These are phyloP conservation scores for Aurelia aurita complex sp. Pacific DNA, from an alignment of 30 jellyfish, hydroid and myxozoan genomes.

Conservation along the genomic window DNA sequence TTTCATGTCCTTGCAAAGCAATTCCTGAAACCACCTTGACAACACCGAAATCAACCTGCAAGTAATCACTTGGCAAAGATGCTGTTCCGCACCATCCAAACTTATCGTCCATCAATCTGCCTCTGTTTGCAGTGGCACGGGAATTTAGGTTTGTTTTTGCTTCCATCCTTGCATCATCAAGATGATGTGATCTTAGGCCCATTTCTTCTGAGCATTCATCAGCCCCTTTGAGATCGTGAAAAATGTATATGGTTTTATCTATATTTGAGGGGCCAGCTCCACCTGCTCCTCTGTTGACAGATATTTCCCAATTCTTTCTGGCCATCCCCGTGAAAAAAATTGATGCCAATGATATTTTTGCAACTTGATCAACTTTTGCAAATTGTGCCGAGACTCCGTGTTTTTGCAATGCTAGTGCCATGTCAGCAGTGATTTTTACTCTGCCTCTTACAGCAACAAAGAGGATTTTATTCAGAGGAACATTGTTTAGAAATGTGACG, in stretches of 20 bases:
- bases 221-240: slow-evolving; percentile 21
- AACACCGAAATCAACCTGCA: slow-evolving; percentile 45
- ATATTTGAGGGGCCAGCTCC: slow-evolving; percentile 4
- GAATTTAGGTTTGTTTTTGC: neutral
- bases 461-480: slow-evolving; percentile 26
- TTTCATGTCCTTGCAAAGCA: slow-evolving; percentile 7
- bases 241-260: neutral
- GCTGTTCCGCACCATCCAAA: slow-evolving; percentile 36
- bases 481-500: slow-evolving; percentile 5
- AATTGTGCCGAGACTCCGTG: slow-evolving; percentile 48
- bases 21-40: slow-evolving; percentile 17
- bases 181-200: slow-evolving; percentile 22
- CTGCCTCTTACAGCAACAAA: slow-evolving; percentile 16
- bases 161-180: slow-evolving; percentile 23
- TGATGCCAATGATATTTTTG: slow-evolving; percentile 23
- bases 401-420: slow-evolving; percentile 31
- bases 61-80: slow-evolving; percentile 8
- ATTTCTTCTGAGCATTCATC: slow-evolving; percentile 65
- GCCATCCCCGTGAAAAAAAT: slow-evolving; percentile 44
- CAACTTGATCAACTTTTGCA: neutral
- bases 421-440: neutral
- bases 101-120: neutral
- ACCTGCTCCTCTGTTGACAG: neutral
- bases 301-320: slow-evolving; percentile 42
- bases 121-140: too few relatives aligned